Evolutionary conservation across 2,888 invertebrate species (phyloP), one percentile per base, ranked within the genome.

Genomic region (Tubulanus polymorphus): DNA sequence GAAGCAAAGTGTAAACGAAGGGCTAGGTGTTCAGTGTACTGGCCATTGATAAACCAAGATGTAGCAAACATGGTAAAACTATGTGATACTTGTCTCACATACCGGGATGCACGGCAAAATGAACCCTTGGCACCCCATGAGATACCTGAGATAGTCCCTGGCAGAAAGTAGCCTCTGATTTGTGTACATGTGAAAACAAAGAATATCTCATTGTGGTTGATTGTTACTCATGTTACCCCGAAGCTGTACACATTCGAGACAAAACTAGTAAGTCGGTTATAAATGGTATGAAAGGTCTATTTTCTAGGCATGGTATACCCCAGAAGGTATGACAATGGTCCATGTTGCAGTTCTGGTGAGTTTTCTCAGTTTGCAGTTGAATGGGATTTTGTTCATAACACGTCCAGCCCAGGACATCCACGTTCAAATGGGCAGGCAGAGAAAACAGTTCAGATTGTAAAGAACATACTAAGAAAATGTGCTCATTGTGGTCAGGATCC

Each of bases 391-490:
- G 15, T 15, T 3, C 58, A 62, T 47, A 20, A 30, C 1, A 59
- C 62, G 1, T 56, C 56, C 1, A 53, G 56, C 30, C 64, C 61
- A 20, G 32, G 45, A 35, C 53, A 54, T 47, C 56, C 62, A 5
- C 49, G 55, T 23, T 54, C 50, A 1, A 62, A 64, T 28, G 61
- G 56, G 0, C 41, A 55, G 2, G 61, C 54, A 0, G 62, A 63
- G 51, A 53, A 53, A 27, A 49, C 53, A 20, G 62, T 64, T 10
- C 49, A 51, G 20, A 64, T 55, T 5, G 56, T 54, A 1, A 64
- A 64, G 41, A 47, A 48, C 8, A 47, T 60, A 18, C 45, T 62
- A 3, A 45, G 23, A 3, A 64, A 64, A 47, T 55, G 59, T 1
- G 48, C 56, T n/a, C 32, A 41, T 12, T 35, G 25, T 37, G 51